Evolutionary conservation across 2,888 invertebrate species (phyloP).

Genomic region (Acleris holmiana): DNA sequence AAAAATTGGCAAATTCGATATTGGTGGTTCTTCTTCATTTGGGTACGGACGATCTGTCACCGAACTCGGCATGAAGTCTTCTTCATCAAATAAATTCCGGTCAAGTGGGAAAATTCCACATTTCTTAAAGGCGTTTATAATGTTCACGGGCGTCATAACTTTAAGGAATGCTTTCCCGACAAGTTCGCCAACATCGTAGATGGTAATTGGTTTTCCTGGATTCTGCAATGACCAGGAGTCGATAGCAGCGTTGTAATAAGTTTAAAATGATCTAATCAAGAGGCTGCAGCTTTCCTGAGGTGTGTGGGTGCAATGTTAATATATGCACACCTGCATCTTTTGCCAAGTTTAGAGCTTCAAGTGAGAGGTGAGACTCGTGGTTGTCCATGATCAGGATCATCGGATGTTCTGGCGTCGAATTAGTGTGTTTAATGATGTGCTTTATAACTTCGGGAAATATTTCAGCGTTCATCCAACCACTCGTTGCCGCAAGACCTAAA

Average conservation of each 20-base stretch:
- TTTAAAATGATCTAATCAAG: constrained; percentile 46
- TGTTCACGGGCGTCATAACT: constrained; percentile 18
- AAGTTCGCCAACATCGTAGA: constrained; percentile 55
- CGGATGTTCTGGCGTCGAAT: constrained; percentile 42
- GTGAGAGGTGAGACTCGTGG: constrained; percentile 47
- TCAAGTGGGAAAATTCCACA: constrained; percentile 50
- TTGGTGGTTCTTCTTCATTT: background rate
- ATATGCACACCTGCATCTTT: constrained; percentile 56
- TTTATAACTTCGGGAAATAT: background rate
- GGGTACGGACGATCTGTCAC: constrained; percentile 9
- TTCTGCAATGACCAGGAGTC: constrained; percentile 6
- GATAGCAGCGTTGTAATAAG: constrained; percentile 6
- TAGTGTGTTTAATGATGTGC: constrained; percentile 31
- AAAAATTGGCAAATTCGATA: background rate
- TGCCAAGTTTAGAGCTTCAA: constrained; percentile 29
- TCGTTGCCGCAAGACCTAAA: too few species aligned
- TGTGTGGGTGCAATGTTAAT: constrained; percentile 62
- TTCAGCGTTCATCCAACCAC: too few species aligned
- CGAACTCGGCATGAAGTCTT: constrained; percentile 41
- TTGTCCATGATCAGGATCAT: constrained; percentile 53
- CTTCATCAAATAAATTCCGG: constrained; percentile 48
- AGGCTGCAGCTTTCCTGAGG: constrained; percentile 58
- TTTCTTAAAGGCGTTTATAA: constrained; percentile 6
- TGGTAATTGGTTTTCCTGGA: constrained; percentile 40
- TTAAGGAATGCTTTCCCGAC: constrained; percentile 7